Evolutionary conservation across 2,888 invertebrate genomes (phyloP).

Genomic region (Acanthosepion lycidas): DNA sequence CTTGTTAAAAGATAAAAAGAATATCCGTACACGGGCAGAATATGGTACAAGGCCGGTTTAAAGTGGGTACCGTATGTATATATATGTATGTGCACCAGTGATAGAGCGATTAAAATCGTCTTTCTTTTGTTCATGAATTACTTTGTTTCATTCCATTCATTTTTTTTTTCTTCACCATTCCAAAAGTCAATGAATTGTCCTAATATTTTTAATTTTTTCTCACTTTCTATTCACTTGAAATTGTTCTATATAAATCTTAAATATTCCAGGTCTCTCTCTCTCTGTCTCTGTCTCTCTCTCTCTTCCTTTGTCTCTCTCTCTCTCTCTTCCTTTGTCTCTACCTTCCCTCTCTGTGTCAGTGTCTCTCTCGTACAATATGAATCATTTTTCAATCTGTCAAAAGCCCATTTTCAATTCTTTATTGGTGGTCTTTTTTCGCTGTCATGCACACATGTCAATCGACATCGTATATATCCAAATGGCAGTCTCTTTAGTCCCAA

Average conservation of each 20-base stretch:
- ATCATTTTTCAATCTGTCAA: not conserved
- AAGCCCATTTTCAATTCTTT: not conserved
- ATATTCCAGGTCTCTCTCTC: not conserved
- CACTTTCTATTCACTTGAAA: no score
- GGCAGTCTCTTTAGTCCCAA: not conserved
- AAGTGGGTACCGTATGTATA: no score
- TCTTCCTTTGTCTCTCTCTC: not conserved
- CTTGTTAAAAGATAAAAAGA: no score
- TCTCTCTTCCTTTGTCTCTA: not conserved
- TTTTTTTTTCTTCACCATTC: no score
- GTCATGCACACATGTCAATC: not conserved
- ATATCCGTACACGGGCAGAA: no score
- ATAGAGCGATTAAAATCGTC: no score
- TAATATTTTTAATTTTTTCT: no score
- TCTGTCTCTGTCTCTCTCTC: not conserved
- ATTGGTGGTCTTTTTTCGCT: not conserved
- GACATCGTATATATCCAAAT: not conserved
- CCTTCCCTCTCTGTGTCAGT: not conserved
- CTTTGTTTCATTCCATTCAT: no score
- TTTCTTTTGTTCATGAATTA: no score
- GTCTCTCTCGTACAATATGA: not conserved
- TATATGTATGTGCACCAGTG: no score
- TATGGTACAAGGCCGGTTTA: no score
- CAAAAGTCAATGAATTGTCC: no score
- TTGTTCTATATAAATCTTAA: not conserved